A percentile compares a stretch with the other conserved stretches of the same genome.
These are phyloP conservation scores for Drosophila baimaii DNA, from an alignment of 1,140 invertebrate genomes.

Conservation along the genomic window DNA sequence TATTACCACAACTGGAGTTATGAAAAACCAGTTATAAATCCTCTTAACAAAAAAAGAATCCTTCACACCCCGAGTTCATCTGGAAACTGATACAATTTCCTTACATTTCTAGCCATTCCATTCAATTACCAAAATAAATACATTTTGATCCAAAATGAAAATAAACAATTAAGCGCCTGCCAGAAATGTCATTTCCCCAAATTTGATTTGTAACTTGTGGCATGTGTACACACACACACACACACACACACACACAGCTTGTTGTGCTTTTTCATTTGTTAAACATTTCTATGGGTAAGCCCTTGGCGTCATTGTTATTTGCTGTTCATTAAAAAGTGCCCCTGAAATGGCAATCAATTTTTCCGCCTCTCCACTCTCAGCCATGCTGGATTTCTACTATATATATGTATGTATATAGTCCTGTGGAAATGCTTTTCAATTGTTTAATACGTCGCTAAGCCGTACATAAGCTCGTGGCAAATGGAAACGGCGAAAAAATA, in stretches of 20 bases:
- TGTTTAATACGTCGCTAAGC: slow-evolving; percentile 79
- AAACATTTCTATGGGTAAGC: slow-evolving; percentile 43
- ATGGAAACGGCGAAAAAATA: slow-evolving; percentile 54
- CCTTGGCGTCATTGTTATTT: slow-evolving; percentile 59
- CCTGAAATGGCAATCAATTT: slow-evolving; percentile 77
- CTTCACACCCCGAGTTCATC: background rate
- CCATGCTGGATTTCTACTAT: slow-evolving; percentile 13
- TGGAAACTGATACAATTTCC: background rate
- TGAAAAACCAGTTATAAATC: background rate
- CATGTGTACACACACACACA: background rate
- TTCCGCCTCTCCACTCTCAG: slow-evolving; percentile 8
- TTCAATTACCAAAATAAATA: slow-evolving; percentile 16
- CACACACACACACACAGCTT: background rate
- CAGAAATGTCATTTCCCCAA: slow-evolving; percentile 22
- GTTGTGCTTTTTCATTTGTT: slow-evolving; percentile 25
- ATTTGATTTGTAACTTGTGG: slow-evolving; percentile 34
- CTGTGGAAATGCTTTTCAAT: slow-evolving; percentile 77
- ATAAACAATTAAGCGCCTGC: slow-evolving; percentile 53
- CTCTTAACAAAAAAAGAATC: background rate
- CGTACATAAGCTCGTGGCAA: slow-evolving; percentile 68
- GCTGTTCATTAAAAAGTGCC: slow-evolving; percentile 78
- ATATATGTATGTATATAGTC: no score
- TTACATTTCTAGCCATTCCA: background rate
- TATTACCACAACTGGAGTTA: no score
- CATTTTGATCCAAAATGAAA: slow-evolving; percentile 12